Evolutionary conservation across 2,888 invertebrate species (phyloP), one percentile per base, ranked within the genome.

Genomic region (Drosophila diplacantha): DNA sequence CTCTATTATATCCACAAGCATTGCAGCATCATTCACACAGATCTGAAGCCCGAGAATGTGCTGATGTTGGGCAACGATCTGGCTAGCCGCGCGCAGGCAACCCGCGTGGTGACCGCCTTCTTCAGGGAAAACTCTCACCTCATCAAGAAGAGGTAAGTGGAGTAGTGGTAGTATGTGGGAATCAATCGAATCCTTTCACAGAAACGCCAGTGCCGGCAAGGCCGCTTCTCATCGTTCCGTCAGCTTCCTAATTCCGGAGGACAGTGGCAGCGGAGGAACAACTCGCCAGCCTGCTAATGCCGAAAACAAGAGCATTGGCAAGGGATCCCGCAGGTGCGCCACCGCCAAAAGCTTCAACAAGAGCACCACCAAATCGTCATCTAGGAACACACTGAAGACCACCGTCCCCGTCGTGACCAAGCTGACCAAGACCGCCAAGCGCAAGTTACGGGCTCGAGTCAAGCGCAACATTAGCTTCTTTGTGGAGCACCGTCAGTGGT

Each of bases 1-100:
- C 91, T 99, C 75, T 95, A 96, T 88, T 98, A 98, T 90, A 92
- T 99, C 76, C 99, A 99, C 90, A 92, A 93, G 60, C 97, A 98
- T 90, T 99, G 98, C 90, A 93, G 95, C 89, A 98, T 96, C 83
- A 96, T 96, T 86, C 96, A 96, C 87, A 96, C 96, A 37, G 96
- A 96, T 86, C 94, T 96, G 74, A 96, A 96, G 88, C 99, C 93
- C 74, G 98, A 98, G 89, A 98, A 98, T 90, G 96, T 98, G 66
- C 90, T 98, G 76, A 91, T 98, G 74, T 96, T 96, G 90, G 95
- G 96, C 29, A 95, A 95, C 88, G 97, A 97, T 86, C 89, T 92
- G 38, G 38, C 38, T 3, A 14, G 14, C 14, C 91, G 95, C 73
- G 93, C 93, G 85, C 90, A 98, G 87, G 98, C 98, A 63, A 94